Percentiles rank a stretch among this genome's conserved stretches.
Evolutionary conservation across 2,797 vertebrate genomes (phyloP).

Genomic region (Tapirus indicus): DNA sequence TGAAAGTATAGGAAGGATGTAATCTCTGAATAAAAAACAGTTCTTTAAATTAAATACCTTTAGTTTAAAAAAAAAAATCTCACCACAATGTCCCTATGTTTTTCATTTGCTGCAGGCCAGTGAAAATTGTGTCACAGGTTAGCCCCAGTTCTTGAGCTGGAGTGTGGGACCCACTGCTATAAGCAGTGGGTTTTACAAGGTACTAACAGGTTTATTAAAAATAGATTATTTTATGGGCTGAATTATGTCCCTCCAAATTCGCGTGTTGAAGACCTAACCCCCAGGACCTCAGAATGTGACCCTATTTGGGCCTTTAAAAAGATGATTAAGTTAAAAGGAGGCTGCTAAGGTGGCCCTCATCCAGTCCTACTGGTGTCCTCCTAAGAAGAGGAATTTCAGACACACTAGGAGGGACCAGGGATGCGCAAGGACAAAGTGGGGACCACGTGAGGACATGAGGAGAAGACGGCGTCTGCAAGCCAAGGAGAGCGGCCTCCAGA

Average conservation of each 20-base stretch:
- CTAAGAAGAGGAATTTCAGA: background rate
- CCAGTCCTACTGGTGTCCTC: background rate
- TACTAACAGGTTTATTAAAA: background rate
- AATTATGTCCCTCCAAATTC: rapidly evolving
- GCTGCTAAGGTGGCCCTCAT: background rate
- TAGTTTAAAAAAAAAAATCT: background rate
- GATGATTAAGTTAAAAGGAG: background rate
- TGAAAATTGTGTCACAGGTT: background rate
- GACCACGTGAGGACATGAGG: too few relatives aligned
- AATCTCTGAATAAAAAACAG: background rate
- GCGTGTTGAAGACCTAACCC: background rate
- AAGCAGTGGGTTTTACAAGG: background rate
- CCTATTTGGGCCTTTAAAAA: background rate
- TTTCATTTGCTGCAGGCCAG: background rate
- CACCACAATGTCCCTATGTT: background rate
- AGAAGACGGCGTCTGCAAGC: background rate
- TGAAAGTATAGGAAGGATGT: background rate
- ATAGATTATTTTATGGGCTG: background rate
- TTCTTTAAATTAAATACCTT: background rate
- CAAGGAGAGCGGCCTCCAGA: rapidly evolving
- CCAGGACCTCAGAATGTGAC: rapidly evolving
- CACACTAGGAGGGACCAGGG: too few relatives aligned
- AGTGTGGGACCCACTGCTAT: too few relatives aligned
- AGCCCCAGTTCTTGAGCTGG: background rate
- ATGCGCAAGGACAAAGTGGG: too few relatives aligned